phyloP scores from a whole-genome alignment of 2,888 invertebrate genomes.

The Phengaris arion region DNA sequence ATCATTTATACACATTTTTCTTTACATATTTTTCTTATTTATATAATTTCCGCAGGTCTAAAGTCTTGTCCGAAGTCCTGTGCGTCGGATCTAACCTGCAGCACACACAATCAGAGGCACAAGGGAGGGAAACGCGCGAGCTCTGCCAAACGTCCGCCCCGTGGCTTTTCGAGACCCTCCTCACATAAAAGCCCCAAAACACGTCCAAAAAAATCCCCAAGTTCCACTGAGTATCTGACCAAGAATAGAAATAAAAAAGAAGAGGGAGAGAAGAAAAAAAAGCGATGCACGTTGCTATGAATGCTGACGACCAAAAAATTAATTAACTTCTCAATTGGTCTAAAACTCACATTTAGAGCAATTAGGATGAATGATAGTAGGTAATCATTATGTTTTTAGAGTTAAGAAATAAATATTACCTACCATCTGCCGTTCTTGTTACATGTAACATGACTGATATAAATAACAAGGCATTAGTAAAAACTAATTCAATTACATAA shows the following conservation, averaged over 20 bases:
- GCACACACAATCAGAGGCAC: slow-evolving; percentile 59
- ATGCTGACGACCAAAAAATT: too few species aligned
- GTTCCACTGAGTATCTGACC: neutral
- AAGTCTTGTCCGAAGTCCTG: slow-evolving; percentile 59
- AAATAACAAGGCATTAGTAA: too few species aligned
- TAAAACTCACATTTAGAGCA: too few species aligned
- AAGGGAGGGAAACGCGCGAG: neutral
- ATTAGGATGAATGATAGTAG: too few species aligned
- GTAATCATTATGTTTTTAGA: too few species aligned
- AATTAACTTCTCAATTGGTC: too few species aligned
- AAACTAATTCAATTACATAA: too few species aligned
- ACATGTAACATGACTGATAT: too few species aligned
- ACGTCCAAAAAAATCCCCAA: neutral
- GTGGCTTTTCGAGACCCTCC: neutral
- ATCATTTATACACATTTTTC: neutral
- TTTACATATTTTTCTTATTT: slow-evolving; percentile 17
- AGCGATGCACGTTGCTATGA: neutral
- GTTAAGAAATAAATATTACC: too few species aligned
- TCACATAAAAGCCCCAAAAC: neutral
- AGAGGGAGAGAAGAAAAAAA: neutral
- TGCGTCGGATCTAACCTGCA: slow-evolving; percentile 63
- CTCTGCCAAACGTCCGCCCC: neutral
- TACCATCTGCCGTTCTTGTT: too few species aligned
- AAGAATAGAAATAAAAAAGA: neutral
- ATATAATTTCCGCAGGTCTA: slow-evolving; percentile 51